phyloP scores from a whole-genome alignment of 2,113 vertebrate species.

The Sphyrna mokarran region DNA sequence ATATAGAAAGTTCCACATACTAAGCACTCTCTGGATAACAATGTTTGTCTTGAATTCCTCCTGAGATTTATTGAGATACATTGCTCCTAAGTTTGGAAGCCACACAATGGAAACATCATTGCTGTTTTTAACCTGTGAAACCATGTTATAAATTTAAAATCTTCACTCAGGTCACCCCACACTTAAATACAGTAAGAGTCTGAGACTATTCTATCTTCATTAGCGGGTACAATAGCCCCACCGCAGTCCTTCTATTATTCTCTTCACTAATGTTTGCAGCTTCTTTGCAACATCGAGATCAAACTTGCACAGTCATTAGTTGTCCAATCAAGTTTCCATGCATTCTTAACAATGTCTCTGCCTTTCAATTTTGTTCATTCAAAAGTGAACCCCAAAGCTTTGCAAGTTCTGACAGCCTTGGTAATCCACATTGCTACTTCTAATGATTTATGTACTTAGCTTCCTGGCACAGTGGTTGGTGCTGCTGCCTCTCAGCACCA shows the following conservation, averaged over 20 bases:
- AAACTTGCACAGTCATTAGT: neutral
- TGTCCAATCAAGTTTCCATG: neutral
- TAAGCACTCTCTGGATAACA: neutral
- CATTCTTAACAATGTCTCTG: neutral
- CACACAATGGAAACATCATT: neutral
- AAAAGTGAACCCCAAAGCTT: neutral
- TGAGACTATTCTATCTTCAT: neutral
- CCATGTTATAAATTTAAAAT: neutral
- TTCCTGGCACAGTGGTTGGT: no score
- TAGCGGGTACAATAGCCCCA: neutral
- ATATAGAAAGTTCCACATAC: neutral
- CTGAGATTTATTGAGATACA: neutral
- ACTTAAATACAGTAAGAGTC: neutral
- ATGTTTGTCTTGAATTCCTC: neutral
- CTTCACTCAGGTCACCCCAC: neutral
- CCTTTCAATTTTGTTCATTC: neutral
- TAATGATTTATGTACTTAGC: no score
- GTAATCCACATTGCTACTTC: neutral
- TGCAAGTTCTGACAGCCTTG: neutral
- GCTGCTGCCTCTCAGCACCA: no score
- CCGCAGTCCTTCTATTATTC: neutral
- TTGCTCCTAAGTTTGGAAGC: neutral
- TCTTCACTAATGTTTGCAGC: neutral
- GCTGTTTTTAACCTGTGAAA: neutral
- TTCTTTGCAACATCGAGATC: neutral